Conservation (phyloP, 2,888 invertebrate species). For the Masnerella sp. region DNA sequence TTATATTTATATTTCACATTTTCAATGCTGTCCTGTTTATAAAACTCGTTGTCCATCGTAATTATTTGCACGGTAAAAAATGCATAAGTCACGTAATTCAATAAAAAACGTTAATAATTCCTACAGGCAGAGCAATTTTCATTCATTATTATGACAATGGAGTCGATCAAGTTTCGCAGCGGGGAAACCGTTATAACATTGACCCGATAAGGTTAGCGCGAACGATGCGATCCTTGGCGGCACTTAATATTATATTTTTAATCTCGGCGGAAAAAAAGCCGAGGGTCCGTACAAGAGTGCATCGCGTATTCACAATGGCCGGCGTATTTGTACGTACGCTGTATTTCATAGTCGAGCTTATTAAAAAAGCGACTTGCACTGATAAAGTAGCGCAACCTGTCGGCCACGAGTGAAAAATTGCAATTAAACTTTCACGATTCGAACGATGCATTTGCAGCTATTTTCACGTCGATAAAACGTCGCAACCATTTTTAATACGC, state of each 20-base stretch:
- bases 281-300: slow-evolving; percentile 5
- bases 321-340: slow-evolving; percentile 21
- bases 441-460: slow-evolving; percentile 10
- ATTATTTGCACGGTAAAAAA: too few species aligned
- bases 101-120: too few species aligned
- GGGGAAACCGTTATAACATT: neutral
- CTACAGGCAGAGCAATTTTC: too few species aligned
- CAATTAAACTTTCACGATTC: slow-evolving; percentile 47
- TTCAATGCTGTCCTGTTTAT: too few species aligned
- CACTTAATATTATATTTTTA: slow-evolving; percentile 48
- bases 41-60: too few species aligned
- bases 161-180: slow-evolving; percentile 15
- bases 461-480: slow-evolving; percentile 12
- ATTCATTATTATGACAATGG: too few species aligned
- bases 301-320: slow-evolving; percentile 19
- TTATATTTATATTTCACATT: too few species aligned
- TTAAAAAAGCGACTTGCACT: slow-evolving; percentile 28
- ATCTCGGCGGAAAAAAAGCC: slow-evolving; percentile 29
- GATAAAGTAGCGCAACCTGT: slow-evolving; percentile 35
- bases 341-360: slow-evolving; percentile 38
- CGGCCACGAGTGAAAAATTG: slow-evolving; percentile 38
- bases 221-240: slow-evolving; percentile 9
- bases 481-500: slow-evolving; percentile 1
- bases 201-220: slow-evolving; percentile 10
- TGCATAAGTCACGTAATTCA: too few species aligned